Evolutionary conservation across 1,140 invertebrate species (phyloP), one percentile per base, ranked within the genome.

Genomic region (Calosoma granatense): DNA sequence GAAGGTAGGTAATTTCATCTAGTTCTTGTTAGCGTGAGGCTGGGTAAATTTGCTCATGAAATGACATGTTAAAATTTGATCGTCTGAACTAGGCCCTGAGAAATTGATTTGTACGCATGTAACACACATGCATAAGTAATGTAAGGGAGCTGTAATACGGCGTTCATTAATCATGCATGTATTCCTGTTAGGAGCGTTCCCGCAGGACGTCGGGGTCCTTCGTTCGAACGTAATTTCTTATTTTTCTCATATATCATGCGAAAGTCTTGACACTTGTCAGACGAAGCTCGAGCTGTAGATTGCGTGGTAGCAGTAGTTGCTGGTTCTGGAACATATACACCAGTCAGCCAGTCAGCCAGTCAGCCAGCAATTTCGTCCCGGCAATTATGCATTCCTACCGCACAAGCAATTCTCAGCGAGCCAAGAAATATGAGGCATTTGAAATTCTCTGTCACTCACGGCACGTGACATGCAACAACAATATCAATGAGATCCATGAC

Each of bases 61-160:
- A 47, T 47, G 41, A 47, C 41, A 47, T 47, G 41, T 47, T 47
- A 47, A 47, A 47, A 11, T 47, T 47, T 47, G 41, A 47, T 47
- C 41, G 41, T 9, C 17, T 47, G 15, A 47, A 47, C 41, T 6
- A 47, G 41, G 41, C 41, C 17, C 3, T 17, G 41, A 36, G 26
- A 47, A 47, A 47, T 47, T 47, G 41, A 47, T 47, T 47, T 47
- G 41, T 47, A 47, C 41, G 41, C 41, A 47, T 47, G 41, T 47
- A 47, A 47, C 41, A 47, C 41, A 47, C 17, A 47, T 47, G 41
- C 41, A 47, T 47, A 47, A 47, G 15, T 47, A 47, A 47, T 47
- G 41, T 17, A 17, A 47, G 15, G 41, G 4, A 47, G 6, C 9
- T 3, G 41, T 47, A 47, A 47, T 47, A 47, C 41, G 41, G 41